Percentiles rank a stretch among this genome's conserved stretches.
These are phyloP conservation scores for Corydoras sp. DNA, from an alignment of 2,113 vertebrate genomes.

Conservation along the genomic window DNA sequence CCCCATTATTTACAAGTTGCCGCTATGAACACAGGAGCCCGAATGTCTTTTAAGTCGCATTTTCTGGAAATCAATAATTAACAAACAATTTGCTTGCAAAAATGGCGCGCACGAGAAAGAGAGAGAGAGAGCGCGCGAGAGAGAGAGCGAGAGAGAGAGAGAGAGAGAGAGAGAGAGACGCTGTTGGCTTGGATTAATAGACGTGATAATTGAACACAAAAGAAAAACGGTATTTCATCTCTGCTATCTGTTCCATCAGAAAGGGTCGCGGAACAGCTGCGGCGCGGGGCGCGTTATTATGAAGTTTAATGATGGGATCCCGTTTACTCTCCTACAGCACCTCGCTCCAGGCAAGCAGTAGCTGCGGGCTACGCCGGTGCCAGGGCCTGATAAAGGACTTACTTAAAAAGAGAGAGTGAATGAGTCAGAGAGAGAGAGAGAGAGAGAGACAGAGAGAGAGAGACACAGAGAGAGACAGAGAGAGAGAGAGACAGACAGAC, in stretches of 20 bases:
- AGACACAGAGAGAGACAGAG: slow-evolving; percentile 64
- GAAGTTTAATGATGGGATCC: slow-evolving; percentile 85
- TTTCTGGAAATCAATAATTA: slow-evolving; percentile 56
- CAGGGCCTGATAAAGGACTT: slow-evolving; percentile 97
- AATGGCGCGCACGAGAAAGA: slow-evolving; percentile 63
- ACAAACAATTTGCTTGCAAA: slow-evolving; percentile 69
- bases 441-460: neutral
- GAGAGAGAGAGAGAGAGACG: slow-evolving; percentile 33
- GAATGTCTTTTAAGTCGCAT: slow-evolving; percentile 5
- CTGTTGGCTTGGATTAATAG: slow-evolving; percentile 95
- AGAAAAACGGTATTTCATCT: slow-evolving; percentile 85
- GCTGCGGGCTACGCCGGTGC: slow-evolving; percentile 89
- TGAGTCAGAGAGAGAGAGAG: neutral
- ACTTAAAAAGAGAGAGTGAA: slow-evolving; percentile 51
- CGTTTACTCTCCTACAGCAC: slow-evolving; percentile 73
- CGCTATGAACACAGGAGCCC: no score
- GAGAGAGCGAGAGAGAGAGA: slow-evolving; percentile 10
- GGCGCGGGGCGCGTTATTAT: slow-evolving; percentile 87
- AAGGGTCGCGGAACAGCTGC: slow-evolving; percentile 96
- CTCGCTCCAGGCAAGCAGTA: slow-evolving; percentile 80
- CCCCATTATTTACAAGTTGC: slow-evolving; percentile 30
- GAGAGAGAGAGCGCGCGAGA: slow-evolving; percentile 37
- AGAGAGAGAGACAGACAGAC: slow-evolving; percentile 64
- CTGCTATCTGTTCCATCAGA: slow-evolving; percentile 87
- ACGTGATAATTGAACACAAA: slow-evolving; percentile 96